Conservation (phyloP, 2,113 vertebrate species). For the Neodon shergylaensis region DNA sequence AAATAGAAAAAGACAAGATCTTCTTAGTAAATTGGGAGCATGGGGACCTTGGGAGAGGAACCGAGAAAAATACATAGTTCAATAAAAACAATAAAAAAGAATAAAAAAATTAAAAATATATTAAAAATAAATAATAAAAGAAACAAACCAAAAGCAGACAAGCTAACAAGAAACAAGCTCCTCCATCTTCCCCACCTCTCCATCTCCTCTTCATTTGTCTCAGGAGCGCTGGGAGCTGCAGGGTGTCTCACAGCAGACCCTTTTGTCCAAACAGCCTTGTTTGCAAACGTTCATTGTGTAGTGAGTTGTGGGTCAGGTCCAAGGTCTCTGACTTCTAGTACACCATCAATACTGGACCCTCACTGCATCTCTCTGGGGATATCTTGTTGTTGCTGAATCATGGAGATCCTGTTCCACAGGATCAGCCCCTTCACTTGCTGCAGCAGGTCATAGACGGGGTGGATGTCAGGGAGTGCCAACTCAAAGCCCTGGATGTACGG, state of each 20-base stretch:
- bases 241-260: no score
- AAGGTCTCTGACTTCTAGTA: not conserved
- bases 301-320: not conserved
- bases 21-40: no score
- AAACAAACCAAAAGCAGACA: not conserved
- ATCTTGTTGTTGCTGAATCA: not conserved
- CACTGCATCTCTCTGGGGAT: not conserved
- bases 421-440: not conserved
- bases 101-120: not conserved
- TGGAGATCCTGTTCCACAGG: not conserved
- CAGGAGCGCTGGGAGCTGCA: not conserved
- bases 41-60: no score
- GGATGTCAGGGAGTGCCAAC: not conserved
- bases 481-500: not conserved
- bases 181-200: not conserved
- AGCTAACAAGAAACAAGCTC: not conserved
- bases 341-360: not conserved
- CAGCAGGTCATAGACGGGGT: not conserved
- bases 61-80: no score
- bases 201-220: not conserved
- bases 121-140: not conserved
- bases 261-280: not conserved
- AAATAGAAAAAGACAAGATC: no score
- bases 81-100: not conserved
- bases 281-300: not conserved